Conservation (phyloP, 2,888 invertebrate species). For the Brachypterus glaber region DNA sequence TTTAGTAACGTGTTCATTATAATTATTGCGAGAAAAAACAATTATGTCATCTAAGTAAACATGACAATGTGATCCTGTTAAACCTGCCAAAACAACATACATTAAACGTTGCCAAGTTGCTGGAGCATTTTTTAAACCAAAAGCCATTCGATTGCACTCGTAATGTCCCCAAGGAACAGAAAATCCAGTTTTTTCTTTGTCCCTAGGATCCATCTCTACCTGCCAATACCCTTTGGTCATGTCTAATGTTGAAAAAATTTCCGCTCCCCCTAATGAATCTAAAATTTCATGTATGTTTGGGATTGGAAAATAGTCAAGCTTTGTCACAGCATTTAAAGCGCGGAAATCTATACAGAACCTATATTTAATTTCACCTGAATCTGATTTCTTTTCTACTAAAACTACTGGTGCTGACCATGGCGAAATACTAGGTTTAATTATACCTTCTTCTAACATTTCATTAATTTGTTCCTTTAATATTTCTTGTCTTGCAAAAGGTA, state of each 20-base stretch:
- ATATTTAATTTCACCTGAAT: conserved; percentile 13
- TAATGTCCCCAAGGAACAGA: conserved; percentile 24
- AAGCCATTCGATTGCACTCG: conserved; percentile 26
- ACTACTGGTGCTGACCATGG: conserved; percentile 33
- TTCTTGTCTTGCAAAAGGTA: neutral
- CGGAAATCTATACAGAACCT: conserved; percentile 19
- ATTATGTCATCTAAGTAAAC: conserved; percentile 22
- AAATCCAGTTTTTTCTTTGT: conserved; percentile 20
- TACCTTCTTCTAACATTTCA: conserved; percentile 21
- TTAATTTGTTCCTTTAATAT: conserved; percentile 6
- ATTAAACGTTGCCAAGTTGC: conserved; percentile 28
- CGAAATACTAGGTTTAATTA: conserved; percentile 21
- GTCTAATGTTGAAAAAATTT: conserved; percentile 18
- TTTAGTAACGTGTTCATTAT: conserved; percentile 15
- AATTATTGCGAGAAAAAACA: conserved; percentile 10
- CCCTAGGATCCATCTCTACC: conserved; percentile 14
- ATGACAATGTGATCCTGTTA: conserved; percentile 17
- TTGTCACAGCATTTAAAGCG: conserved; percentile 16
- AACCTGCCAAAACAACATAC: conserved; percentile 22
- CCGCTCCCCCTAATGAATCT: conserved; percentile 15
- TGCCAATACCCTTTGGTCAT: conserved; percentile 19
- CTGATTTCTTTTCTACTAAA: conserved; percentile 22
- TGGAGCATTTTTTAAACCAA: conserved; percentile 26
- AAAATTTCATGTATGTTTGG: conserved; percentile 18
- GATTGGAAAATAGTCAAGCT: conserved; percentile 18